Base-by-base conservation (phyloP, 2,888 invertebrate genomes). In the Aleiodes alternator region DNA sequence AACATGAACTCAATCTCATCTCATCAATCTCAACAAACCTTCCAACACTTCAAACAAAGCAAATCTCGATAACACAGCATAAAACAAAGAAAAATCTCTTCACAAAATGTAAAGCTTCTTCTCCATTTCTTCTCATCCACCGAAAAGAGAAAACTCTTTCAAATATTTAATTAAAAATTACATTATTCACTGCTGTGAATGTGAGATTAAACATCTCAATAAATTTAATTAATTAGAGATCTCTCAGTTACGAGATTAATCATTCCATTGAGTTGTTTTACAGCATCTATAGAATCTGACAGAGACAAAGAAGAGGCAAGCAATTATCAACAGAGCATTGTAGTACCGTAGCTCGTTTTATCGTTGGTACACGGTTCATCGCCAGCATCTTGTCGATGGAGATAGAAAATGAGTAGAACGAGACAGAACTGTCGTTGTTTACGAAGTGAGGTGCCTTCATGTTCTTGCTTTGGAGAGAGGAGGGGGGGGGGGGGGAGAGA, bases 401-500 rank as follows among this genome's bases (percentile, higher is more conserved):
- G 57, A 43, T 57, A 38, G 56, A 70, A 43, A n/a, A 34, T 43
- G 38, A 61, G 34, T 61, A 61, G 43, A 61, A 61, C 61, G 14
- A 61, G 61, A 61, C 43, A 16, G 61, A 61, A 61, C 14, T 70
- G 70, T 56, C 70, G 70, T 70, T 70, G 56, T 70, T 70, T 70
- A 56, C 57, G 34, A 53, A 69, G 34, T 34, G 55, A 16, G 56
- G 56, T n/a, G 43, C 43, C 43, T 11, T 56, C 53, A 16, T 69
- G 55, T 55, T 69, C n/a, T 34, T 61, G 23, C 2, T 43, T 38
- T n/a, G 61, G 51, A 43, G 34, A 38, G 51, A 16, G n/a, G 16
- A 61, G 43, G 34, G 61, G 61, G 6, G 9, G 61, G 43, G 29
- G 61, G 38, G 31, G 43, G 51, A 43, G 14, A 5, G 53, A 11